Base-by-base conservation (phyloP, 1,140 invertebrate species). In the Neodiprion fabricii region DNA sequence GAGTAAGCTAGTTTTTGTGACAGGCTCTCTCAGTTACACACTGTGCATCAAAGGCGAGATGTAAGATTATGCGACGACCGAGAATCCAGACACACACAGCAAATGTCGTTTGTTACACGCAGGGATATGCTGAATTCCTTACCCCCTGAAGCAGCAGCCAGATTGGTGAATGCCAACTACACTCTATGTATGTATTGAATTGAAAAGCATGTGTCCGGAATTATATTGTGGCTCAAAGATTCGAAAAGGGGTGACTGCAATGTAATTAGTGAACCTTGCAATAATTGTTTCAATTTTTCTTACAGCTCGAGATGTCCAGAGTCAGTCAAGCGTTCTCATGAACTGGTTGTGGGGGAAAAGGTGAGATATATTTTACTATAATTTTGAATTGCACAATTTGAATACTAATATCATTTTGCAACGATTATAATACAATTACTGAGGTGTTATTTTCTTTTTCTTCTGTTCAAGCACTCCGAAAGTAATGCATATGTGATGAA, bases 281-380 rank as follows among this genome's bases (percentile, higher is more conserved):
- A 0, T 9, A 78, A 77, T 77, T 69, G 28, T 70, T 48, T 7
- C 49, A 68, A n/a, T 69, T 21, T 72, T 77, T 77, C 79, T 91
- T 90, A 74, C 87, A 95, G 93, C 93, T 84, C 92, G 93, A 80
- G 91, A 94, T 82, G 91, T 92, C 21, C 93, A 94, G 85, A 94
- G 93, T 82, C 93, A 94, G 67, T 93, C 93, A 72, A 94, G 92
- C 77, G 93, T 94, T 72, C 89, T 95, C 21, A 85, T 95, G 78
- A 94, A 95, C 85, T 95, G 94, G 94, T 85, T 95, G 70, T 92
- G 93, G 91, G 94, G 94, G 74, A 92, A 91, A 83, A 88, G 85
- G 88, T 89, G 80, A 79, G 73, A 76, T 75, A 69, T 0, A 1
- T 5, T 40, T 40, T 40, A 40, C 28, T 40, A 5, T n/a, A 66